These are phyloP conservation scores for Odontesthes bonariensis DNA, from an alignment of 2,113 vertebrate genomes.

Conservation along the genomic window DNA sequence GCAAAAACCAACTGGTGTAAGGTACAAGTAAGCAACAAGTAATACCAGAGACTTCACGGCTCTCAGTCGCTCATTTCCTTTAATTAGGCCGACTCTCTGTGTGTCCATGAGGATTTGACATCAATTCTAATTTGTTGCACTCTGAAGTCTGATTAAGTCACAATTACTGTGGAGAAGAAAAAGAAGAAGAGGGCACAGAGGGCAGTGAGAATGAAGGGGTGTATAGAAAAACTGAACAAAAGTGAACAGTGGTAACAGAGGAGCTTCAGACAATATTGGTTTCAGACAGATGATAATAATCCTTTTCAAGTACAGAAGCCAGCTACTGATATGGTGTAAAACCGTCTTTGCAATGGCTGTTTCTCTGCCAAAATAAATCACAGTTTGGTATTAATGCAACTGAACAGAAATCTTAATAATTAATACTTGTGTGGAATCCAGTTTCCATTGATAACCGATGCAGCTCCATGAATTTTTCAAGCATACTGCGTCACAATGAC, in stretches of 20 bases:
- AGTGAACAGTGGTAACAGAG: slow-evolving; percentile 16
- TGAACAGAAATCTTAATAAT: slow-evolving; percentile 14
- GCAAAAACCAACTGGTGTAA: not conserved
- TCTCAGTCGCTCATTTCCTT: slow-evolving; percentile 58
- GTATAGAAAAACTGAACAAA: slow-evolving; percentile 7
- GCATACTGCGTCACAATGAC: slow-evolving; percentile 8
- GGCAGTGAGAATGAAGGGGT: slow-evolving; percentile 4
- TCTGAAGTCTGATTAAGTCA: slow-evolving; percentile 77
- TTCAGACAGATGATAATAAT: slow-evolving; percentile 35
- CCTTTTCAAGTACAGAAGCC: slow-evolving; percentile 12
- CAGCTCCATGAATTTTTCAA: not conserved
- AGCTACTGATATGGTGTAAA: slow-evolving; percentile 32
- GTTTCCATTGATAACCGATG: not conserved
- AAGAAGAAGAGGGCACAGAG: slow-evolving; percentile 17
- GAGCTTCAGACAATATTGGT: slow-evolving; percentile 6
- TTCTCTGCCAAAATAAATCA: slow-evolving; percentile 23
- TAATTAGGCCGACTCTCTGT: slow-evolving; percentile 63
- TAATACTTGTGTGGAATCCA: slow-evolving; percentile 1
- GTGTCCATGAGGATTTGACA: slow-evolving; percentile 72
- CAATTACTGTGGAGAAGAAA: slow-evolving; percentile 56
- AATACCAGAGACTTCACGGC: slow-evolving; percentile 10
- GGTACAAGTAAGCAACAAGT: slow-evolving; percentile 1
- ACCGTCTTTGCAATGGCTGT: slow-evolving; percentile 16
- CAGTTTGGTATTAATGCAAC: slow-evolving; percentile 3
- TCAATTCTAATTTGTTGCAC: slow-evolving; percentile 75